Evolutionary conservation across 92 coral and sea anemone species (phyloP).

Genomic region (Bergia puertoricense): DNA sequence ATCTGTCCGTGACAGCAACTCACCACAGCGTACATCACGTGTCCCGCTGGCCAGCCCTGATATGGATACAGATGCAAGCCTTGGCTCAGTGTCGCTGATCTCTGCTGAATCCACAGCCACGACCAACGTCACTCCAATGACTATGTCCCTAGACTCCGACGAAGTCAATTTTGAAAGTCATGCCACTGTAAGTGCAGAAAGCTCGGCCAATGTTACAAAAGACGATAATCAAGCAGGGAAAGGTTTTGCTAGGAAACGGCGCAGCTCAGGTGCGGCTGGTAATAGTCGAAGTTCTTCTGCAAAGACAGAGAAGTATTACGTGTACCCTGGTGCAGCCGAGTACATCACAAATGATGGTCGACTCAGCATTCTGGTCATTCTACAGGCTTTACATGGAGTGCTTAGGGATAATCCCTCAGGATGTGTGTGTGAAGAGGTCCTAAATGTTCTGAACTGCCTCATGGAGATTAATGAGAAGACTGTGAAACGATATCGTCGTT

Average conservation of each 20-base stretch:
- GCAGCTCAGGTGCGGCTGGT: constrained; percentile 42
- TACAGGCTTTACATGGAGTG: constrained; percentile 82
- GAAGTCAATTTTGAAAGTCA: constrained; percentile 16
- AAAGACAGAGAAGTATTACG: constrained; percentile 74
- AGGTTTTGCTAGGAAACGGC: constrained; percentile 41
- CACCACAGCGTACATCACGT: constrained; percentile 28
- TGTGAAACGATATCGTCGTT: constrained; percentile 57
- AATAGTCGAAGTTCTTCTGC: constrained; percentile 59
- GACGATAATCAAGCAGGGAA: constrained; percentile 7
- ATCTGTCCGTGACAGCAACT: constrained; percentile 10
- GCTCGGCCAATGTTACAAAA: background rate
- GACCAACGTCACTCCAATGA: constrained; percentile 12
- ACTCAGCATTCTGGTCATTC: constrained; percentile 76
- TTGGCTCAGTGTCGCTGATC: constrained; percentile 25
- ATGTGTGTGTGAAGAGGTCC: constrained; percentile 72
- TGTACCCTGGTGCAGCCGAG: constrained; percentile 89
- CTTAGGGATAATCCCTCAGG: constrained; percentile 81
- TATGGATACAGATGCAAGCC: constrained; percentile 32
- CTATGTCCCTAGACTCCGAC: constrained; percentile 23
- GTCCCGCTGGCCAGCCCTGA: constrained; percentile 44
- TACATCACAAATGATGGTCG: constrained; percentile 90
- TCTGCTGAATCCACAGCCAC: constrained; percentile 33
- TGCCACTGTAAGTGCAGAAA: background rate
- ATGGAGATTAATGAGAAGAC: constrained; percentile 65
- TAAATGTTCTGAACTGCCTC: constrained; percentile 71